Evolutionary conservation across 92 coral and sea anemone species (phyloP), one percentile per base, ranked within the genome.

Genomic region (Parazoanthus darwini): DNA sequence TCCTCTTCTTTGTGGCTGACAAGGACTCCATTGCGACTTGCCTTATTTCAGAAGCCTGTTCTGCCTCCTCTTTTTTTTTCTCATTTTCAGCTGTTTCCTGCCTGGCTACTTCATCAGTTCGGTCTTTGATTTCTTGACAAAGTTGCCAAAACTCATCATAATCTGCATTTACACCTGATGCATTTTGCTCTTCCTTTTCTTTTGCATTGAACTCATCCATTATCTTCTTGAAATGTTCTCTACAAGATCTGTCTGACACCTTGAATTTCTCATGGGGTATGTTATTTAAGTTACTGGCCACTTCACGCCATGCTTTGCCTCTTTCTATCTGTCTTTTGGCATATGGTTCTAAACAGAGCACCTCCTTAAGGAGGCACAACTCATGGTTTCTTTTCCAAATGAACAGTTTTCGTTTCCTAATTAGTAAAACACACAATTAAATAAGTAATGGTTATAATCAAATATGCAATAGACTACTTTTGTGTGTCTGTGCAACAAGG

Each of bases 341-440:
- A 59, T 88, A 88, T 43, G 91, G 91, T 77, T 81, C 76, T 74
- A 63, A 72, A 44, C 77, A 80, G 74, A 83, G 73, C 59, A 88
- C 91, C 71, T 82, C 91, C 59, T 82, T 80, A 74, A 88, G 87
- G 74, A 88, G 81, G 87, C 91, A 80, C 80, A 88, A 56, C 68
- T 88, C 88, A 88, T 88, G 90, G 43, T 88, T 72, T 74, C 77
- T 50, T 80, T 88, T 88, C 86, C 86, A 88, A 82, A 88, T 88
- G 77, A 88, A 88, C 18, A 88, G 88, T 82, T 88, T 88, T 88
- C 91, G 74, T 88, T 88, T 88, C 88, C 82, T 81, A 82, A 50
- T 29, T 29, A 88, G 36, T 36, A 75, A 75, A 75, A 75, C 14
- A 75, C 33, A 75, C 33, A 37, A 16, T 75, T 46, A 75, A 44